phyloP scores from a whole-genome alignment of 2,113 vertebrate genomes.

The Bucco capensis region DNA sequence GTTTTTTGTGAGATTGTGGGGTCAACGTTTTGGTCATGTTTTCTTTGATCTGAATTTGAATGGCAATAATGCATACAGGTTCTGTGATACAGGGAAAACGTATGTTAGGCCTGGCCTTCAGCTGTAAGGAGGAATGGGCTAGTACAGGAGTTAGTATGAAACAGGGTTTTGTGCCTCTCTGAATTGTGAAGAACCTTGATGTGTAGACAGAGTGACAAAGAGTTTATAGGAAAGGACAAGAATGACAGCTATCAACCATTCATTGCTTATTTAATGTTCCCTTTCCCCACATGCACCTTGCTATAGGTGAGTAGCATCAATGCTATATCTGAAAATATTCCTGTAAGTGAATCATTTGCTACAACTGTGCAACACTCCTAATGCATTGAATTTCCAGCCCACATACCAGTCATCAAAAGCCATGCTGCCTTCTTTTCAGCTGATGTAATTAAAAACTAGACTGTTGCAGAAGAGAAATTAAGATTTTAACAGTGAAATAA shows the following conservation, averaged over 20 bases:
- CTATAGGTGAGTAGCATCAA: background rate
- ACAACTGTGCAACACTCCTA: background rate
- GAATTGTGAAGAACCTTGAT: background rate
- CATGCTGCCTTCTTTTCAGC: background rate
- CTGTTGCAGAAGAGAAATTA: background rate
- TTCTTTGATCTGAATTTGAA: background rate
- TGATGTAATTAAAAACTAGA: background rate
- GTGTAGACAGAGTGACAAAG: background rate
- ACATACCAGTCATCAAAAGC: background rate
- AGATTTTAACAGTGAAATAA: conserved; percentile 13
- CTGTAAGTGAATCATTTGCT: background rate
- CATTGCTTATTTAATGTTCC: background rate
- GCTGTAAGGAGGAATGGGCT: background rate
- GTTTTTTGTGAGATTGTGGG: background rate
- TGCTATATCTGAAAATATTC: background rate
- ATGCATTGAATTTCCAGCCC: background rate
- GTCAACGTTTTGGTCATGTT: background rate
- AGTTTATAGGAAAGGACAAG: background rate
- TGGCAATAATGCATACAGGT: background rate
- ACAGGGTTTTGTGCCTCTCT: background rate
- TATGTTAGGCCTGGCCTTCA: background rate
- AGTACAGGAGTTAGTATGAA: background rate
- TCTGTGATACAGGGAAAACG: background rate
- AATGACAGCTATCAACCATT: background rate
- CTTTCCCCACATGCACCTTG: background rate